Conservation (phyloP, 1,140 invertebrate species). For the Trichoplusia ni region DNA sequence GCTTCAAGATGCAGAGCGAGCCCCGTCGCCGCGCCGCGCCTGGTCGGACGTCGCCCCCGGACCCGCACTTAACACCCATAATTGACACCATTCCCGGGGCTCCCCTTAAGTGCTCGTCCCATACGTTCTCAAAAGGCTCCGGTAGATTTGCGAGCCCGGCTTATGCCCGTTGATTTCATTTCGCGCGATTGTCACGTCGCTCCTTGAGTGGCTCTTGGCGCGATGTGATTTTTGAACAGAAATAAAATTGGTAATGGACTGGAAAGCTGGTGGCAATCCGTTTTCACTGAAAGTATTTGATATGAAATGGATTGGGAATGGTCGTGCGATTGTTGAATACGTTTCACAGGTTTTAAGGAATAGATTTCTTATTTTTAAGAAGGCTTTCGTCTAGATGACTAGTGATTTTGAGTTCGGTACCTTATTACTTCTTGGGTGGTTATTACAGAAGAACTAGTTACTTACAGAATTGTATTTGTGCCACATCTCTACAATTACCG, state of each 20-base stretch:
- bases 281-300: slow-evolving; percentile 42
- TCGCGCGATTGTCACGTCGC: slow-evolving; percentile 74
- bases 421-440: no score
- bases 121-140: slow-evolving; percentile 65
- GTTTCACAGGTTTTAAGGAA: no score
- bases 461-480: no score
- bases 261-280: slow-evolving; percentile 55
- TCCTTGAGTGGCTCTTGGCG: slow-evolving; percentile 59
- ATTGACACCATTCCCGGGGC: slow-evolving; percentile 74
- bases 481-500: no score
- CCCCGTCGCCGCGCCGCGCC: no score
- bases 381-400: neutral
- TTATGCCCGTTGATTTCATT: slow-evolving; percentile 77
- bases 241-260: slow-evolving; percentile 79
- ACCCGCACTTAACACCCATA: slow-evolving; percentile 75
- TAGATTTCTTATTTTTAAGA: no score
- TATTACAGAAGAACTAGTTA: no score
- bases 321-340: no score
- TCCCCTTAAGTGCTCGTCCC: slow-evolving; percentile 73
- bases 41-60: slow-evolving; percentile 42
- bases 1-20: slow-evolving; percentile 29
- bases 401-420: no score
- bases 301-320: slow-evolving; percentile 32
- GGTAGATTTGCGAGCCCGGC: slow-evolving; percentile 69
- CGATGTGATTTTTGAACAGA: slow-evolving; percentile 70